Conservation (phyloP, 2,888 invertebrate genomes). For the Metallyticus violacea region DNA sequence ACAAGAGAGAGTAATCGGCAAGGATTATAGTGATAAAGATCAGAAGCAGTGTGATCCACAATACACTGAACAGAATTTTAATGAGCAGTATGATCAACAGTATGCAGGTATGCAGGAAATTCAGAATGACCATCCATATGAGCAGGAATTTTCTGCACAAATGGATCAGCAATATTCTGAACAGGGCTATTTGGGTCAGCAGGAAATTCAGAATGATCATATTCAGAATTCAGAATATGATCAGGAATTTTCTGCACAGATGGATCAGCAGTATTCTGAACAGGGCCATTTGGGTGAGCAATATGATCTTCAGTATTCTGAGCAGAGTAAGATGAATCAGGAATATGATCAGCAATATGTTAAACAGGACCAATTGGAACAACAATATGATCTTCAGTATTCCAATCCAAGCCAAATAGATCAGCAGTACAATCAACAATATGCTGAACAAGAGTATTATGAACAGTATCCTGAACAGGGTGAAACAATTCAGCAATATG, state of each 20-base stretch:
- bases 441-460: background rate
- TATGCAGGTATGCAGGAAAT: background rate
- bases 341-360: background rate
- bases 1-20: background rate
- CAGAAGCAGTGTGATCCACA: background rate
- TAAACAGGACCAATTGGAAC: background rate
- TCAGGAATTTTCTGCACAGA: background rate
- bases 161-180: background rate
- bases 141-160: background rate
- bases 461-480: background rate
- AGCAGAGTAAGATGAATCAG: background rate
- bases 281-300: background rate
- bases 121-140: background rate
- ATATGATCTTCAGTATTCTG: background rate
- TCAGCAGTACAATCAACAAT: slow-evolving; percentile 1
- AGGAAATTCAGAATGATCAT: background rate
- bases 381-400: background rate
- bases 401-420: no score
- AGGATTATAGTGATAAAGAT: background rate
- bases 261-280: background rate
- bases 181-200: background rate
- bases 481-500: background rate
- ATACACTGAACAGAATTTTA: background rate
- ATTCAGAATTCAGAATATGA: background rate
- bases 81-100: background rate